A percentile compares a stretch with the other conserved stretches of the same genome.
phyloP scores from a whole-genome alignment of 2,113 vertebrate genomes.

The Bombycilla garrulus region DNA sequence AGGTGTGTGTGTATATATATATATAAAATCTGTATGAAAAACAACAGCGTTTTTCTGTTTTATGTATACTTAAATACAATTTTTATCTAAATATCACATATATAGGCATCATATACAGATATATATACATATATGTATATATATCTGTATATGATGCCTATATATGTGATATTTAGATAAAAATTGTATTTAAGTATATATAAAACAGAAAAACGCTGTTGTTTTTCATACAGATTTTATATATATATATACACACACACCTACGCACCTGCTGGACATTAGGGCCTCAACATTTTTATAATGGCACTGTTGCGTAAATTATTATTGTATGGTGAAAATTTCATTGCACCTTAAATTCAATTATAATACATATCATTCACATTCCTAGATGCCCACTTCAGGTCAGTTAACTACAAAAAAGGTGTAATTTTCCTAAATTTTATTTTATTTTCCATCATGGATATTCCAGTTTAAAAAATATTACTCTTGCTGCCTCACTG shows the following conservation, averaged over 20 bases:
- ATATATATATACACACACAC: no score
- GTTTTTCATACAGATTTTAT: background rate
- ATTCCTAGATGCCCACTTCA: background rate
- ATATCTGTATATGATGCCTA: no score
- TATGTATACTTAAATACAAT: background rate
- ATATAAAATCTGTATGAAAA: background rate
- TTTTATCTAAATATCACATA: background rate
- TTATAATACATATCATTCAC: accelerated
- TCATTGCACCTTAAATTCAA: background rate
- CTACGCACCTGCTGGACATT: background rate
- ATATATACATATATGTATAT: no score
- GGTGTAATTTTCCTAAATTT: background rate
- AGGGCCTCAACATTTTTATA: background rate
- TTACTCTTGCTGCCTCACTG: background rate
- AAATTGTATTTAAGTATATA: background rate
- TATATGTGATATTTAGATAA: background rate
- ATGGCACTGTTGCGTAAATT: background rate
- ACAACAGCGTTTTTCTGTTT: background rate
- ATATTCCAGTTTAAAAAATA: background rate
- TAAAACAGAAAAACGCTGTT: background rate
- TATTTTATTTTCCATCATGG: background rate
- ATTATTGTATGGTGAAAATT: background rate
- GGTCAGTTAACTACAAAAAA: background rate
- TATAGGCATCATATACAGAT: no score
- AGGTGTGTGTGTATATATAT: no score